Evolutionary conservation across 2,797 vertebrate species (phyloP), one percentile per base, ranked within the genome.

Genomic region (Chelon auratus): DNA sequence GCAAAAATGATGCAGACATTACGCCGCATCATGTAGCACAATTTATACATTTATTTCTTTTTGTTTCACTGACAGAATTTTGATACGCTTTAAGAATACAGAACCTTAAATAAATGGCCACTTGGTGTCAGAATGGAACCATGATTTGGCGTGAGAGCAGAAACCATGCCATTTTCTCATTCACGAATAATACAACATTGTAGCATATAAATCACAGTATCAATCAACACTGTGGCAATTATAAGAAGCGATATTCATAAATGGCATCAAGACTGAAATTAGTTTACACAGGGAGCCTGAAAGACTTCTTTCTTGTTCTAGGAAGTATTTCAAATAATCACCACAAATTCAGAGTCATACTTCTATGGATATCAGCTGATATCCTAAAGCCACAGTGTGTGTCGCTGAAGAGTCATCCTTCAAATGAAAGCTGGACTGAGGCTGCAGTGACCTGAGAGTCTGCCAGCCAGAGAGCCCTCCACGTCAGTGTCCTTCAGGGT

Each of bases 81-180:
- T 33, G 30, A 33, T 9, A 3, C 36, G 9, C 5, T 40, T 6
- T 13, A 45, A 24, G 4, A n/a, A 9, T 8, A 1, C 15, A 45
- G 20, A 24, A 7, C 3, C 9, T 3, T 14, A 5, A 9, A 37
- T 4, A 40, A 17, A 10, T 9, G 10, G 26, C 59, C 78, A 72
- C 59, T 39, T 48, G 78, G 55, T 72, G 72, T 68, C 78, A 76
- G 72, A 60, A 4, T 64, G 15, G 26, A 54, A 22, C 30, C 37
- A 30, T 5, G 15, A 43, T 14, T 75, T 24, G 43, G 2, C 17
- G 14, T 37, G 1, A 15, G n/a, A 20, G 2, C 0, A 5, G 14
- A 43, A 24, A 57, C 20, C 64, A 20, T 33, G 45, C 12, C n/a
- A 36, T 61, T 53, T 61, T 43, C 37, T 36, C n/a, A 45, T 15